Evolutionary conservation across 2,113 vertebrate species (phyloP).

Genomic region (Poeciliopsis turrubarensis): DNA sequence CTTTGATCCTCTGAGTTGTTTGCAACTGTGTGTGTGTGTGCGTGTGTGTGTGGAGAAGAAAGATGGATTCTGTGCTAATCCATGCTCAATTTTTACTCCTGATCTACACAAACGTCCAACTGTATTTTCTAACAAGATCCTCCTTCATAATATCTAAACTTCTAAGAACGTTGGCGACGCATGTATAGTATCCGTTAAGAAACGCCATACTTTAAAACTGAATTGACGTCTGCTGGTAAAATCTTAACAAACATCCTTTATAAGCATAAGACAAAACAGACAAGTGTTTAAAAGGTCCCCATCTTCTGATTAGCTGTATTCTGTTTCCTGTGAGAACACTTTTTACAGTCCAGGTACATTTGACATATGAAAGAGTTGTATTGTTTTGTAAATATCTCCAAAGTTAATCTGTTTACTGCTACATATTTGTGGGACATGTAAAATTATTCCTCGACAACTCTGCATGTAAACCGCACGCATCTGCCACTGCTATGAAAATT

Average conservation of each 20-base stretch:
- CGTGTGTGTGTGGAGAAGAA: neutral
- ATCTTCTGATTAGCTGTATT: neutral
- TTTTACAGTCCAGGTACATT: neutral
- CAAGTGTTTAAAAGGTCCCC: neutral
- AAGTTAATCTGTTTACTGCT: neutral
- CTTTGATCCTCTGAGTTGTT: conserved; percentile 31
- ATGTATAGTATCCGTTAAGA: neutral
- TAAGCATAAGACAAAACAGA: neutral
- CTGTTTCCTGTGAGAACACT: neutral
- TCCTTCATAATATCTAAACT: neutral
- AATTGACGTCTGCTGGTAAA: neutral
- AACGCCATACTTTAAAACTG: neutral
- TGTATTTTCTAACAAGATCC: conserved; percentile 15
- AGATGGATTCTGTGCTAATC: conserved; percentile 16
- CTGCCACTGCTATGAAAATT: too few species aligned
- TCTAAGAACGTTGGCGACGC: neutral
- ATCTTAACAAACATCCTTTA: neutral
- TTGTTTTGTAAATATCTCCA: neutral
- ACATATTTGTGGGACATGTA: too few species aligned
- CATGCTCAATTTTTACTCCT: conserved; percentile 14
- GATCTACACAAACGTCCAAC: conserved; percentile 12
- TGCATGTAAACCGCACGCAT: too few species aligned
- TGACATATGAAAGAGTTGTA: neutral
- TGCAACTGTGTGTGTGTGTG: conserved; percentile 1
- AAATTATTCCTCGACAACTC: too few species aligned